Conservation (phyloP, 2,888 invertebrate genomes). For the Globia sparganii region DNA sequence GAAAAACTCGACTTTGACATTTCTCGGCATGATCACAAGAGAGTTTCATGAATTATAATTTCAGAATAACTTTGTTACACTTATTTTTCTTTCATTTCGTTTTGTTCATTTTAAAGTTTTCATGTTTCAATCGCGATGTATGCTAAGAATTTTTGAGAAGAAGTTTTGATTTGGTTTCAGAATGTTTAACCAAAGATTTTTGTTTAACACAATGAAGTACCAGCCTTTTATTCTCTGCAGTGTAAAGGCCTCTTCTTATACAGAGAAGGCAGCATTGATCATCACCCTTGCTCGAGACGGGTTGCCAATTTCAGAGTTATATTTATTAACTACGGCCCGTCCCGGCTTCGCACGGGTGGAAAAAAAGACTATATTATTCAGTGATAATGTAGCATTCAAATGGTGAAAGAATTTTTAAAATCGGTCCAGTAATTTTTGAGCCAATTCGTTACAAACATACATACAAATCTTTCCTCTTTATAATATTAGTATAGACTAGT, state of each 20-base stretch:
- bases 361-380: too few species aligned
- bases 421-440: too few species aligned
- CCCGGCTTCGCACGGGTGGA: too few species aligned
- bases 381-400: too few species aligned
- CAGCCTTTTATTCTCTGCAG: neutral
- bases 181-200: neutral
- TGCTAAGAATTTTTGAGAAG: too few species aligned
- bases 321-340: too few species aligned
- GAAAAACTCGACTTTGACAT: constrained; percentile 35
- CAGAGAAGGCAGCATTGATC: neutral
- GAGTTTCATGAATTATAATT: constrained; percentile 43
- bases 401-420: too few species aligned
- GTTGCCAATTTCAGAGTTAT: neutral
- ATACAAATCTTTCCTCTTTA: too few species aligned
- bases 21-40: constrained; percentile 36
- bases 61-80: constrained; percentile 9
- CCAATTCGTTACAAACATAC: too few species aligned
- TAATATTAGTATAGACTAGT: too few species aligned
- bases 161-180: neutral
- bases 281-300: neutral
- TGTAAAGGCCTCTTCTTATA: neutral
- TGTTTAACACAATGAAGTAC: neutral
- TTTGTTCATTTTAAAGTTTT: constrained; percentile 5
- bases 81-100: constrained; percentile 18
- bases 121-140: neutral